Conservation (phyloP, 64 coral and sea anemone species). For the Actinia tenebrosa region DNA sequence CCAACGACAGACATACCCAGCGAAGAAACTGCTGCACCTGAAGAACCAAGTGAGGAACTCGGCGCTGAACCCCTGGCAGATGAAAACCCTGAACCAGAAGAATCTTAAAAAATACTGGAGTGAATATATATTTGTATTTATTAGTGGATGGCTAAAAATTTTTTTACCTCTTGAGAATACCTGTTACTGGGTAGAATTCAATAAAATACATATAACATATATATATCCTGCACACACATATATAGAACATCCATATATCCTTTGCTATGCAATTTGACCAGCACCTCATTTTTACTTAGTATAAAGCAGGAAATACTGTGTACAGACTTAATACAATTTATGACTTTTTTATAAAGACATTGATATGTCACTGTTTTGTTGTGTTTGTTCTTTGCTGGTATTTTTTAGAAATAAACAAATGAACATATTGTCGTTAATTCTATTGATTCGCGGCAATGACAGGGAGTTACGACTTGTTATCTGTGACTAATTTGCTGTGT, state of each 20-base stretch:
- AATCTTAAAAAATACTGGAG: slow-evolving; percentile 8
- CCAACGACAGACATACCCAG: slow-evolving; percentile 26
- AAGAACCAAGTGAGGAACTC: slow-evolving; percentile 26
- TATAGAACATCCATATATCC: background rate
- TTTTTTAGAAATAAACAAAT: background rate
- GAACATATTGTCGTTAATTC: no score
- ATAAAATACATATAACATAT: background rate
- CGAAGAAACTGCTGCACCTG: slow-evolving; percentile 4
- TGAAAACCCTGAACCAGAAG: slow-evolving; percentile 36
- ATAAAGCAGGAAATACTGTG: background rate
- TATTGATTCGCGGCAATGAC: no score
- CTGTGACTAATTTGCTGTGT: no score
- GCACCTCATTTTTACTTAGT: background rate
- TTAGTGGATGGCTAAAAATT: background rate
- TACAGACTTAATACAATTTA: background rate
- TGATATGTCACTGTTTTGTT: background rate
- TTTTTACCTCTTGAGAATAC: background rate
- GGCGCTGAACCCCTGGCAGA: slow-evolving; percentile 15
- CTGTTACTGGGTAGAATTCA: background rate
- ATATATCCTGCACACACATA: background rate
- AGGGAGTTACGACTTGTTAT: no score
- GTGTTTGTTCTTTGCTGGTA: background rate
- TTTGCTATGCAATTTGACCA: background rate
- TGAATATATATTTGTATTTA: slow-evolving; percentile 1
- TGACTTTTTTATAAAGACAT: background rate